Evolutionary conservation across 1,140 invertebrate genomes (phyloP).

Genomic region (Zaprionus vittiger): DNA sequence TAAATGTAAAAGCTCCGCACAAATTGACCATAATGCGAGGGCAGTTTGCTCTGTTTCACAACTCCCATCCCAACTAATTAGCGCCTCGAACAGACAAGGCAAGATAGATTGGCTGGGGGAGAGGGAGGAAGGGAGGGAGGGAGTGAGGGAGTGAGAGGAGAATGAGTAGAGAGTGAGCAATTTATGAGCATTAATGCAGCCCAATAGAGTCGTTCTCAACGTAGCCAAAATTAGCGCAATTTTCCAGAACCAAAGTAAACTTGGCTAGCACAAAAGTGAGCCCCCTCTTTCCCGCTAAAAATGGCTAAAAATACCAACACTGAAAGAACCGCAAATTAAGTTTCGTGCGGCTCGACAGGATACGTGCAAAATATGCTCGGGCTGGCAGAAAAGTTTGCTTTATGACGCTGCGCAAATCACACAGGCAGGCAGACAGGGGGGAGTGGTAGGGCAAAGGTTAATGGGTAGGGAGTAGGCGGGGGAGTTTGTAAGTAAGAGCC

Average conservation of each 20-base stretch:
- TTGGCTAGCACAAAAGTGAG: background rate
- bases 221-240: background rate
- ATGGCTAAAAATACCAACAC: slow-evolving; percentile 27
- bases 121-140: too few species aligned
- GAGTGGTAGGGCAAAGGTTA: too few species aligned
- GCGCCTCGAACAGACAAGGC: slow-evolving; percentile 11
- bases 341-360: slow-evolving; percentile 41
- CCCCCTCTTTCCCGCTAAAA: background rate
- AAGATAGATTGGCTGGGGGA: background rate
- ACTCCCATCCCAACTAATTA: slow-evolving; percentile 38
- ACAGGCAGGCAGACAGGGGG: background rate
- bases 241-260: background rate
- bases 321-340: slow-evolving; percentile 56
- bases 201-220: background rate
- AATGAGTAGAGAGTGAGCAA: background rate
- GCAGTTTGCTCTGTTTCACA: slow-evolving; percentile 8
- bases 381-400: slow-evolving; percentile 42
- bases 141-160: background rate
- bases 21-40: slow-evolving; percentile 43
- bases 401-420: slow-evolving; percentile 48
- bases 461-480: background rate
- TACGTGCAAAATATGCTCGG: slow-evolving; percentile 40
- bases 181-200: background rate
- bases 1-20: slow-evolving; percentile 16
- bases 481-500: too few species aligned